Conservation (phyloP, 2,113 vertebrate species). For the Vulpes ferrilata region DNA sequence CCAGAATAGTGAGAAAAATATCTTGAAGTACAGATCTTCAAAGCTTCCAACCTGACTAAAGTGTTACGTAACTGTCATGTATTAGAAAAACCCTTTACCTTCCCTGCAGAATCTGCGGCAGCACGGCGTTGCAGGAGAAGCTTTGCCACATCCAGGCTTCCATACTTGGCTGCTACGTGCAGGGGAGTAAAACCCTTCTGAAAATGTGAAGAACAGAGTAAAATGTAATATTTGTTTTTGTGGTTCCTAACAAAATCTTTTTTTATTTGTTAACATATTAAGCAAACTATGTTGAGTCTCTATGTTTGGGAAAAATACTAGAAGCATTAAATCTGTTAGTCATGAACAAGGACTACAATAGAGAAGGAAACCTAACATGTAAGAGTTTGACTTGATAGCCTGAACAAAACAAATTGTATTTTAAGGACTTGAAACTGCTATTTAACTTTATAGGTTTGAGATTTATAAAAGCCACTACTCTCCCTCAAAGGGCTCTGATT, state of each 20-base stretch:
- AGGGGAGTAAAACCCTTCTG: slow-evolving; percentile 99
- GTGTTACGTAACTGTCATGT: fast-evolving
- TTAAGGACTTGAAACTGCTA: background rate
- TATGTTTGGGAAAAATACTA: background rate
- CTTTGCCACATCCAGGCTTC: slow-evolving; percentile 97
- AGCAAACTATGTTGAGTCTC: background rate
- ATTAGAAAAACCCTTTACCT: slow-evolving; percentile 87
- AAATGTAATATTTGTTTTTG: background rate
- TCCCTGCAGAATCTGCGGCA: slow-evolving; percentile 94
- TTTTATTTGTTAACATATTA: background rate
- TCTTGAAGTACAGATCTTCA: fast-evolving
- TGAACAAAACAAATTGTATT: background rate
- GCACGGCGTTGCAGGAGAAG: slow-evolving; percentile 95
- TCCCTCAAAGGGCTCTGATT: background rate
- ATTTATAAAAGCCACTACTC: background rate
- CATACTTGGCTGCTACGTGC: slow-evolving; percentile 97
- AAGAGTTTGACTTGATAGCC: background rate
- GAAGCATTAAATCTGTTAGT: background rate
- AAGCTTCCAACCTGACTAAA: background rate
- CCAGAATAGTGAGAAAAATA: background rate
- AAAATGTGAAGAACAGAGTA: slow-evolving; percentile 18
- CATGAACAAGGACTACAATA: background rate
- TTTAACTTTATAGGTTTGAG: background rate
- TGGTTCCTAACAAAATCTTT: background rate
- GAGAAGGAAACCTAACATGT: background rate